phyloP scores from a whole-genome alignment of 2,113 vertebrate species.

The Andinoacara biseriatus region DNA sequence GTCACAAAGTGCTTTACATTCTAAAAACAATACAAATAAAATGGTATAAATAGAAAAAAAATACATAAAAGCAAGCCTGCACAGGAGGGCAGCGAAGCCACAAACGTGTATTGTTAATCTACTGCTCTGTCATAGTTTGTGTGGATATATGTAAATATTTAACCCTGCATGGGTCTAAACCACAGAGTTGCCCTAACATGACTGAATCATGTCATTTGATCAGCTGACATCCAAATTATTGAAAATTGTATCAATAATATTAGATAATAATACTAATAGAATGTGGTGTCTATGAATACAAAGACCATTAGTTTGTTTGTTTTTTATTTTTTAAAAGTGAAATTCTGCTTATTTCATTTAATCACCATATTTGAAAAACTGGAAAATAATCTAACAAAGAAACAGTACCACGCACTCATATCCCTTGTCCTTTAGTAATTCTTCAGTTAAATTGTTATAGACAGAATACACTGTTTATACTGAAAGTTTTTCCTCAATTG shows the following conservation, averaged over 20 bases:
- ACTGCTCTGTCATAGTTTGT: neutral
- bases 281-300: neutral
- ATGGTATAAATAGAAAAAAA: neutral
- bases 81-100: neutral
- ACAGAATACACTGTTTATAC: neutral
- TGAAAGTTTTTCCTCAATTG: neutral
- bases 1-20: too few relatives aligned
- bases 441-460: neutral
- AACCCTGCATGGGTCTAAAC: neutral
- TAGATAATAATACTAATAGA: neutral
- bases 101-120: neutral
- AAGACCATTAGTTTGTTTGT: neutral
- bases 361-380: neutral
- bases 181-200: neutral
- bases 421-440: neutral
- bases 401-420: neutral
- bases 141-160: neutral
- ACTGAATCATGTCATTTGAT: neutral
- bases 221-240: neutral
- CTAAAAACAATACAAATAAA: neutral
- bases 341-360: neutral
- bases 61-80: neutral
- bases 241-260: neutral
- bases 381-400: neutral
- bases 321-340: neutral